Percentiles rank a stretch among this genome's conserved stretches.
These are phyloP conservation scores for Mesocricetus auratus DNA, from an alignment of 2,113 vertebrate genomes.

Conservation along the genomic window DNA sequence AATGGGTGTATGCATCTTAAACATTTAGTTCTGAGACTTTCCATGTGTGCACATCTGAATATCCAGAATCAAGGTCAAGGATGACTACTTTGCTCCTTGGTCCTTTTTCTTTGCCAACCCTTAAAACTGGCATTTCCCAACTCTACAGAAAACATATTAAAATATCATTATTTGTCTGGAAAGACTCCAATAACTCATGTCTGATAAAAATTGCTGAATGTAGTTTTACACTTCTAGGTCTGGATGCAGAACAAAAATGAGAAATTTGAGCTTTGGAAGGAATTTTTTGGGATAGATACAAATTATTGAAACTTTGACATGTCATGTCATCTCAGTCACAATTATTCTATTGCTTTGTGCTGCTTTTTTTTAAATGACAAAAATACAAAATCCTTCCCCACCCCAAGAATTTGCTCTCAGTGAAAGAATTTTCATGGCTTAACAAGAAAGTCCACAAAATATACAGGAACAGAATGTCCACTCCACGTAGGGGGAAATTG, in stretches of 20 bases:
- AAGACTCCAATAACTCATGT: constrained; percentile 71
- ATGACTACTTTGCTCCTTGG: not conserved
- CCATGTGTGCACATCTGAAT: not conserved
- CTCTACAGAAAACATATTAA: constrained; percentile 54
- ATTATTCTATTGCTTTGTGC: constrained; percentile 55
- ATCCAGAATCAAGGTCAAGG: not conserved
- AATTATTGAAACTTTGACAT: constrained; percentile 62
- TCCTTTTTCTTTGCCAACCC: constrained; percentile 18
- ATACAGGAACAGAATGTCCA: constrained; percentile 64
- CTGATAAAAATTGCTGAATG: constrained; percentile 76
- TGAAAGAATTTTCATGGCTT: constrained; percentile 71
- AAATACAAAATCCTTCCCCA: constrained; percentile 53
- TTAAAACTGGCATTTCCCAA: constrained; percentile 20
- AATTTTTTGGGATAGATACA: constrained; percentile 61
- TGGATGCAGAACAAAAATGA: constrained; percentile 71
- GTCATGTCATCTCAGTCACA: constrained; percentile 57
- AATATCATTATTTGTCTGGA: constrained; percentile 60
- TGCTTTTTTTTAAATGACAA: constrained; percentile 4
- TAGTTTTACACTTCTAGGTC: constrained; percentile 53
- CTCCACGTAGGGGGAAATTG: not conserved
- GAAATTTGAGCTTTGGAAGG: constrained; percentile 73
- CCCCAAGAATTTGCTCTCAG: constrained; percentile 60
- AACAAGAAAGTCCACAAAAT: constrained; percentile 65
- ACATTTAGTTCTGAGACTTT: not conserved
- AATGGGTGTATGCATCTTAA: not conserved